phyloP scores from a whole-genome alignment of 2,113 vertebrate species.

The Mola mola region DNA sequence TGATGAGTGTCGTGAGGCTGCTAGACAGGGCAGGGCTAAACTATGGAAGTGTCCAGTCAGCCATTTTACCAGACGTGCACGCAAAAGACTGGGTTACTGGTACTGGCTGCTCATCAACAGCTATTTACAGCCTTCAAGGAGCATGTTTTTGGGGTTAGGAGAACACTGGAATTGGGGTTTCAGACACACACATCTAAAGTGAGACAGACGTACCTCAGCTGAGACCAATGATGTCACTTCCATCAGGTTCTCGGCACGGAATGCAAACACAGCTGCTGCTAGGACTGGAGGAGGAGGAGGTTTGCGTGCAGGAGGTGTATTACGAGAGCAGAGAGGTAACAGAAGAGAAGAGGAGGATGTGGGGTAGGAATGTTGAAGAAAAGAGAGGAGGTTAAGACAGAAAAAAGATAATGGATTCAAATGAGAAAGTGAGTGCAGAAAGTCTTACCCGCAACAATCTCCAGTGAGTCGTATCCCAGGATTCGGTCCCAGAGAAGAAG shows the following conservation, averaged over 20 bases:
- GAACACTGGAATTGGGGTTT: conserved; percentile 6
- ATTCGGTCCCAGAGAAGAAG: conserved; percentile 97
- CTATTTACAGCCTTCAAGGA: conserved; percentile 84
- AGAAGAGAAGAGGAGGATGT: not conserved
- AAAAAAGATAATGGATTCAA: not conserved
- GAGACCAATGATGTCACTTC: conserved; percentile 97
- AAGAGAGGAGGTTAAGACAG: not conserved
- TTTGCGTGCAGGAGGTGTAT: not conserved
- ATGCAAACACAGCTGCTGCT: conserved; percentile 97
- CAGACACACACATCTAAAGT: conserved; percentile 12
- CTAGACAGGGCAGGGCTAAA: not conserved
- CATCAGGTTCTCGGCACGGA: conserved; percentile 98
- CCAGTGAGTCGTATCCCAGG: conserved; percentile 93
- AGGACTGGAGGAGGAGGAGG: conserved; percentile 81
- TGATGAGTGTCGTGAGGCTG: not conserved
- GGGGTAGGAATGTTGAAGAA: too few species aligned
- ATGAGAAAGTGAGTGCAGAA: not conserved
- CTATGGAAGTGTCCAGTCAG: conserved; percentile 69
- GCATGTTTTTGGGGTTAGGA: conserved; percentile 18
- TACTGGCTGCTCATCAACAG: conserved; percentile 80
- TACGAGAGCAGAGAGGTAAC: not conserved
- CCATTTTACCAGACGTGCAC: conserved; percentile 75
- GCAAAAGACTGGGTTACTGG: conserved; percentile 80
- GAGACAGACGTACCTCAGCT: conserved; percentile 89
- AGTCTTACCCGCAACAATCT: conserved; percentile 90